A percentile compares a stretch with the other conserved stretches of the same genome.
Evolutionary conservation across 2,113 vertebrate species (phyloP).

Genomic region (Caranx ignobilis): DNA sequence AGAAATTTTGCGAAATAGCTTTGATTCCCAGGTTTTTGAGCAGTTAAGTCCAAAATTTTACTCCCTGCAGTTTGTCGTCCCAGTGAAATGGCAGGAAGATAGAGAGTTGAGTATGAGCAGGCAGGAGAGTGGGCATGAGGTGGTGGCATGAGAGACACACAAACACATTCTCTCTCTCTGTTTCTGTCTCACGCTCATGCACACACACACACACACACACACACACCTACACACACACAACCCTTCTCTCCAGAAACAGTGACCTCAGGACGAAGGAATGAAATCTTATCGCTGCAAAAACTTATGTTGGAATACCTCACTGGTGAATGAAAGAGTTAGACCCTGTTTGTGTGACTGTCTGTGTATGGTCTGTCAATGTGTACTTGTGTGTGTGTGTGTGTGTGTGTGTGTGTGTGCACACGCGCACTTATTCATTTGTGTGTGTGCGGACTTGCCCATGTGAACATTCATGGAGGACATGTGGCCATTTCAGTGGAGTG

Average conservation of each 20-base stretch:
- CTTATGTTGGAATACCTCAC: slow-evolving; percentile 72
- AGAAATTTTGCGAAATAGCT: not conserved
- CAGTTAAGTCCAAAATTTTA: not conserved
- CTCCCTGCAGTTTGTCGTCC: not conserved
- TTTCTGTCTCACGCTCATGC: not conserved
- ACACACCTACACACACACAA: slow-evolving; percentile 27
- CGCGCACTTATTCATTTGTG: not conserved
- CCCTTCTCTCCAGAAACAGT: slow-evolving; percentile 62
- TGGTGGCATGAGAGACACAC: slow-evolving; percentile 30
- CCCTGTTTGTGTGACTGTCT: slow-evolving; percentile 65
- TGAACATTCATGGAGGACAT: slow-evolving; percentile 30
- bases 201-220: slow-evolving; percentile 23
- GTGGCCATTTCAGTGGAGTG: slow-evolving; percentile 42
- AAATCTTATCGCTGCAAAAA: slow-evolving; percentile 82
- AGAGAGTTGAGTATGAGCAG: slow-evolving; percentile 13
- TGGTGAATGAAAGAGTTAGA: slow-evolving; percentile 65
- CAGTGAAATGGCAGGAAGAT: not conserved
- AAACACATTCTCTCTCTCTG: not conserved
- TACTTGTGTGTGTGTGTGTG: slow-evolving; percentile 9
- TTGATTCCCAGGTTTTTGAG: not conserved
- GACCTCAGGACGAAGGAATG: slow-evolving; percentile 78
- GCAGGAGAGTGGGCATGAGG: slow-evolving; percentile 9
- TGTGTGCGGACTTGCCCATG: slow-evolving; percentile 24
- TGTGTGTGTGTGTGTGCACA: slow-evolving; percentile 20
- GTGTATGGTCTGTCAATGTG: slow-evolving; percentile 55